Percentiles rank a stretch among this genome's conserved stretches.
Evolutionary conservation across 1,140 invertebrate species (phyloP).

Genomic region (Monochamus saltuarius): DNA sequence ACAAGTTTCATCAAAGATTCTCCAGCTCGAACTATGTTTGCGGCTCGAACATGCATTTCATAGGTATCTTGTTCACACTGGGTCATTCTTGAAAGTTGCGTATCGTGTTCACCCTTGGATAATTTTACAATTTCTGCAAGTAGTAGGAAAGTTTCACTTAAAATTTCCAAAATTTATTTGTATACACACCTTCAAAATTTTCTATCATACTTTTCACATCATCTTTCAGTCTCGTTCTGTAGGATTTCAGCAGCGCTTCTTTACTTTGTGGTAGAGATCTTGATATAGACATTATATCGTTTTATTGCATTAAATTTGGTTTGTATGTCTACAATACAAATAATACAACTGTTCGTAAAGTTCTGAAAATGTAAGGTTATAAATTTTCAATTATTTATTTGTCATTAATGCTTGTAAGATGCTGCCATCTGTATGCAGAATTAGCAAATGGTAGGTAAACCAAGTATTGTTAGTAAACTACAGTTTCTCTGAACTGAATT

Average conservation of each 20-base stretch:
- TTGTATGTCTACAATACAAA: too few relatives aligned
- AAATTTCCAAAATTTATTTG: slow-evolving; percentile 2
- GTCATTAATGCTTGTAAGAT: too few relatives aligned
- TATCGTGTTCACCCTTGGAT: slow-evolving; percentile 89
- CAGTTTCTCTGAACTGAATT: too few relatives aligned
- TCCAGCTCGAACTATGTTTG: slow-evolving; percentile 92
- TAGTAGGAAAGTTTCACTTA: slow-evolving; percentile 23
- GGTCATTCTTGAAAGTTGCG: slow-evolving; percentile 82
- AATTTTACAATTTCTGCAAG: slow-evolving; percentile 89
- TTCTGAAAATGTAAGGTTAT: too few relatives aligned
- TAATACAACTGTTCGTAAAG: too few relatives aligned
- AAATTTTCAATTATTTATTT: too few relatives aligned
- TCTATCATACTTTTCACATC: slow-evolving; percentile 96
- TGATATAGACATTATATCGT: slow-evolving; percentile 57
- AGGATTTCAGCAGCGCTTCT: slow-evolving; percentile 91
- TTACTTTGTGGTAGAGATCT: slow-evolving; percentile 84
- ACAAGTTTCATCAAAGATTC: slow-evolving; percentile 96
- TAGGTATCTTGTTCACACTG: slow-evolving; percentile 94
- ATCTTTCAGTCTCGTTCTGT: slow-evolving; percentile 89
- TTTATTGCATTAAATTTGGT: slow-evolving; percentile 4
- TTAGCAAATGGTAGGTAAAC: too few relatives aligned
- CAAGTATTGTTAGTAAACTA: too few relatives aligned
- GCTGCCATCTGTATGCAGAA: too few relatives aligned
- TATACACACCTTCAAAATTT: slow-evolving; percentile 83
- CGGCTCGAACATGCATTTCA: slow-evolving; percentile 94